A percentile compares a stretch with the other conserved stretches of the same genome.
Evolutionary conservation across 2,888 invertebrate genomes (phyloP).

Genomic region (Aproaerema taeniolella): DNA sequence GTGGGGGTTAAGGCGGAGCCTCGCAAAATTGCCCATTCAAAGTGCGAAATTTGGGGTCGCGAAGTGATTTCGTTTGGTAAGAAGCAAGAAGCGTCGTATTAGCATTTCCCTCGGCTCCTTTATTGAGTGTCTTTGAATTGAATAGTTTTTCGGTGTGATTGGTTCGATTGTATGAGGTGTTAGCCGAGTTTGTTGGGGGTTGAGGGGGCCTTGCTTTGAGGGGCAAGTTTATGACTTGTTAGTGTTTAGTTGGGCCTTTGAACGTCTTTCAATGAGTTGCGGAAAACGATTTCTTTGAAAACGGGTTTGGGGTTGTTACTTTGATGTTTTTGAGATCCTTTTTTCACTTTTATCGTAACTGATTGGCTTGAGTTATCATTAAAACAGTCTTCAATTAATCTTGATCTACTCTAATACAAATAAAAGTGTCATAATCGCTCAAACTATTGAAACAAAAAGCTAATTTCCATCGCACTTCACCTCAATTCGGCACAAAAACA

Average conservation of each 20-base stretch:
- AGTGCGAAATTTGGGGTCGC: constrained; percentile 74
- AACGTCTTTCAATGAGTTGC: constrained; percentile 21
- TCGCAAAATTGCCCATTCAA: constrained; percentile 69
- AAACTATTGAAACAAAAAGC: no score
- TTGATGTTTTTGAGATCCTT: neutral
- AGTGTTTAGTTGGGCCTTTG: constrained; percentile 30
- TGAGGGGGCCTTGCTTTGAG: constrained; percentile 45
- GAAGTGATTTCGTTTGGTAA: constrained; percentile 72
- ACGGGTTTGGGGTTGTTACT: neutral
- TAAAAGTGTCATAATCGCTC: no score
- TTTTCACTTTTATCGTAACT: neutral
- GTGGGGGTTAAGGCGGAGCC: constrained; percentile 51
- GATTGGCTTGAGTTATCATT: neutral
- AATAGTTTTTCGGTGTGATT: constrained; percentile 68
- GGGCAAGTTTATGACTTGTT: constrained; percentile 28
- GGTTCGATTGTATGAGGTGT: constrained; percentile 68
- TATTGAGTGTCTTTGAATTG: constrained; percentile 37
- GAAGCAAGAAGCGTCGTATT: constrained; percentile 65
- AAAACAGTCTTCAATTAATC: neutral
- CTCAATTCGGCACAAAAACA: no score
- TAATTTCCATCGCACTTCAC: no score
- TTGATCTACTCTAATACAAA: no score
- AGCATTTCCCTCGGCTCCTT: constrained; percentile 68
- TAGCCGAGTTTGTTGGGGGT: constrained; percentile 40
- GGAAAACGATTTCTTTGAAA: constrained; percentile 1